These are phyloP conservation scores for Acleris sparsana DNA, from an alignment of 2,888 invertebrate genomes.

Conservation along the genomic window DNA sequence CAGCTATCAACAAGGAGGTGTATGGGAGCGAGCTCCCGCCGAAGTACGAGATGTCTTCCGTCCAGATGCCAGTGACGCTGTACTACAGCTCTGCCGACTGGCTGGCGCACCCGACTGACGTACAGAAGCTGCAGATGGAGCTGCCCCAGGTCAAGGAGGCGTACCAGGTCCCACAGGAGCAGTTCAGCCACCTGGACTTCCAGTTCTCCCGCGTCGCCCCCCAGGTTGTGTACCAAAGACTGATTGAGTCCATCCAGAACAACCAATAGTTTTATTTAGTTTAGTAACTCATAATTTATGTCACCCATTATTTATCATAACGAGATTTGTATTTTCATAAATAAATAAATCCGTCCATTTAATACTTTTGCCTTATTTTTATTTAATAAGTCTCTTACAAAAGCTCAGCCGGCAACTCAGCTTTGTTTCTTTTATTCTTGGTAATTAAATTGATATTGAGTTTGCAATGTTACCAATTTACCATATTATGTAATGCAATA, in stretches of 20 bases:
- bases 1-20: slow-evolving; percentile 60
- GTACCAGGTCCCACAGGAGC: slow-evolving; percentile 80
- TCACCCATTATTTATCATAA: slow-evolving; percentile 46
- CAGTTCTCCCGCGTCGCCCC: slow-evolving; percentile 68
- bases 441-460: no score
- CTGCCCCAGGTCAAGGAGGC: slow-evolving; percentile 82
- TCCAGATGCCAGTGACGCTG: slow-evolving; percentile 68
- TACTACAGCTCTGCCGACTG: slow-evolving; percentile 85
- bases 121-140: slow-evolving; percentile 77
- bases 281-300: slow-evolving; percentile 35
- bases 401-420: no score
- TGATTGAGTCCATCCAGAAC: slow-evolving; percentile 64
- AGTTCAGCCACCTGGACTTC: slow-evolving; percentile 77
- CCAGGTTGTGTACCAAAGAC: slow-evolving; percentile 61
- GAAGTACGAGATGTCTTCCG: slow-evolving; percentile 65
- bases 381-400: not conserved
- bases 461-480: no score
- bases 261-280: slow-evolving; percentile 38
- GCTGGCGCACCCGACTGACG: slow-evolving; percentile 85
- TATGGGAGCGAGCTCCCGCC: slow-evolving; percentile 68
- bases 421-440: no score
- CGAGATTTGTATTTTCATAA: slow-evolving; percentile 52
- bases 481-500: no score
- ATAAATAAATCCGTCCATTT: slow-evolving; percentile 62
- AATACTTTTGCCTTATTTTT: slow-evolving; percentile 18